Evolutionary conservation across 2,797 vertebrate species (phyloP).

Genomic region (Apogon talboti): DNA sequence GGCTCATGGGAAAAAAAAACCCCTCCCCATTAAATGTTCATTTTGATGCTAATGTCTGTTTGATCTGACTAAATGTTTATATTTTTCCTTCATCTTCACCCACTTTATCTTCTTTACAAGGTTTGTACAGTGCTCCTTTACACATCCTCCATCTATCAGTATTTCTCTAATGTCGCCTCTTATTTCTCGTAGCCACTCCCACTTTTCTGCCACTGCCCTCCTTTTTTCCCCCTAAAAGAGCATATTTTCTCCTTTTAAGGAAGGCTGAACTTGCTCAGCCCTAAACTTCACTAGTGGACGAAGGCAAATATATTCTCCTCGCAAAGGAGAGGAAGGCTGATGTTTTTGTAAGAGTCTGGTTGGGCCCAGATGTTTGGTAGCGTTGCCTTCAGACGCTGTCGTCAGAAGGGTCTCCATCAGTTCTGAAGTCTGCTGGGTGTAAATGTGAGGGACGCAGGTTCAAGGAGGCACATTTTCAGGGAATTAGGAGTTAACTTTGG

Average conservation of each 20-base stretch:
- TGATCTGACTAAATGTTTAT: conserved; percentile 51
- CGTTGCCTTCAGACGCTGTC: conserved; percentile 47
- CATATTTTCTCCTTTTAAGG: conserved; percentile 88
- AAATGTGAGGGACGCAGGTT: conserved; percentile 61
- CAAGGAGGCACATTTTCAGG: conserved; percentile 48
- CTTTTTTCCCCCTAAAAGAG: conserved; percentile 71
- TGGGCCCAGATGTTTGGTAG: conserved; percentile 43
- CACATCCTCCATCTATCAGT: conserved; percentile 37
- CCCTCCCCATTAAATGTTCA: conserved; percentile 4
- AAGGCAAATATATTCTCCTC: conserved; percentile 73
- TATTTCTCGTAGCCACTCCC: conserved; percentile 60
- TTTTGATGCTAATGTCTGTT: conserved; percentile 36
- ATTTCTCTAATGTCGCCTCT: conserved; percentile 38
- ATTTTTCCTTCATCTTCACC: conserved; percentile 53
- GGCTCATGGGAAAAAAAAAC: conserved; percentile 12
- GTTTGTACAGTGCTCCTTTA: conserved; percentile 43
- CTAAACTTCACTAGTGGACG: conserved; percentile 69
- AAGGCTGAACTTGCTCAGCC: conserved; percentile 69
- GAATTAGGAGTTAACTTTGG: conserved; percentile 22
- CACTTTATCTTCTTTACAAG: conserved; percentile 62
- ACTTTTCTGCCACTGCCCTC: conserved; percentile 68
- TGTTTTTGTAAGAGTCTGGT: conserved; percentile 72
- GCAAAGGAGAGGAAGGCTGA: conserved; percentile 68
- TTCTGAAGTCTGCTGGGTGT: conserved; percentile 65
- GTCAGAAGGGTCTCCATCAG: conserved; percentile 34